Base-by-base conservation (phyloP, 2,113 vertebrate genomes). In the Charadrius vociferus region DNA sequence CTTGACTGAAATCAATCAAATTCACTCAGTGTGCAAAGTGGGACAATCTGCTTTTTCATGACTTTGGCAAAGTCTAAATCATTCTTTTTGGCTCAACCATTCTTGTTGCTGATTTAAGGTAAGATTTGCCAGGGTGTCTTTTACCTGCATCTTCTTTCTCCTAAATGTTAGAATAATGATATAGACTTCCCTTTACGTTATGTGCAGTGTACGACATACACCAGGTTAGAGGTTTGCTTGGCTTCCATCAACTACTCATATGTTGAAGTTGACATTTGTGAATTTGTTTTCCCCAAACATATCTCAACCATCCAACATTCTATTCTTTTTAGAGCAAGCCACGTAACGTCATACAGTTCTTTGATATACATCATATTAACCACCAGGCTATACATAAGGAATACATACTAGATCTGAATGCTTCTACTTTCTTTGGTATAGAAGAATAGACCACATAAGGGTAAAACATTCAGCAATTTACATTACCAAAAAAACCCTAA, bases 331-430 rank as follows among this genome's bases (percentile, higher is more conserved):
- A 90, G 8, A 84, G 12, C 12, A 83, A 67, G 8, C 3, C 19
- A 50, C 4, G 4, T 34, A 49, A 49, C 7, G 3, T 37, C 1
- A 0, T 15, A 5, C 8, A 24, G 6, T 23, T 52, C 14, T 56
- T 66, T 56, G 19, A 12, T 32, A 66, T 5, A 27, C 9, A 8
- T 30, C 32, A 14, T 18, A 37, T 49, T 53, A 70, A 39, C 6
- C 4, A 6, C 22, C 16, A 53, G 36, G 9, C 12, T 56, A 36
- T 7, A 53, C 1, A 12, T 36, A 55, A 50, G 19, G 34, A 61
- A 71, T 10, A 26, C 7, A 26, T 73, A 23, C 14, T 43, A 37
- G 10, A 45, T 81, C 12, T 37, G 34, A 52, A 34, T 10, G 6
- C 0, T 0, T 47, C 61, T 84, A 4, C 5, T 61, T 86, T 43